Percentiles rank a stretch among this genome's conserved stretches.
Evolutionary conservation across 2,113 vertebrate genomes (phyloP).

Genomic region (Phylloscopus trochiloides): DNA sequence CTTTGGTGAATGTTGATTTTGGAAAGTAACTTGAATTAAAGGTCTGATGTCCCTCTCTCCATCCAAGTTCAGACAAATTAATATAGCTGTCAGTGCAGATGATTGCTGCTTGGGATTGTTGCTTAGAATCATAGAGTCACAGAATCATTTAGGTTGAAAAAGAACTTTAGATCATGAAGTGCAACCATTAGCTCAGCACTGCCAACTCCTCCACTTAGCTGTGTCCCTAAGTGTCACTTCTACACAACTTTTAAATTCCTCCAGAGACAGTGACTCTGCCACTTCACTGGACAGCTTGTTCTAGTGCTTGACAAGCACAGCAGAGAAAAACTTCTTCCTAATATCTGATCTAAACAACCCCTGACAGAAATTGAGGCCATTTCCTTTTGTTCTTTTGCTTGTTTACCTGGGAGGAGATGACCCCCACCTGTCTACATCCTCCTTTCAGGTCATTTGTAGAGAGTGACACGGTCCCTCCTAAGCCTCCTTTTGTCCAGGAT

Average conservation of each 20-base stretch:
- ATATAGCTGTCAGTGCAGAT: not conserved
- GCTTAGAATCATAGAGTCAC: not conserved
- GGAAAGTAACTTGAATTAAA: not conserved
- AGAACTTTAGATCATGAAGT: not conserved
- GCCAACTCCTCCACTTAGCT: not conserved
- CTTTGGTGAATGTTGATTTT: constrained; percentile 15
- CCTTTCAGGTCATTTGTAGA: not conserved
- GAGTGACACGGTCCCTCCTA: not conserved
- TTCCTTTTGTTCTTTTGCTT: not conserved
- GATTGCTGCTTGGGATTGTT: not conserved
- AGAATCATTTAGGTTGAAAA: not conserved
- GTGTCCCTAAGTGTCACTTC: not conserved
- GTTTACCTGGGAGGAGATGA: not conserved
- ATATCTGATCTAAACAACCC: not conserved
- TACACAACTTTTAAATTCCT: not conserved
- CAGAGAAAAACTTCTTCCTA: not conserved
- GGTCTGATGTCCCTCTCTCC: not conserved
- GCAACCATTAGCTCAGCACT: not conserved
- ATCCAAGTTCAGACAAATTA: not conserved
- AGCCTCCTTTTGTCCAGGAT: not conserved
- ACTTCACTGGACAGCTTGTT: not conserved
- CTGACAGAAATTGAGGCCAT: not conserved
- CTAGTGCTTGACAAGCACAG: not conserved
- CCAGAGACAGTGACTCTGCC: not conserved
- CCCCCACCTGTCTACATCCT: not conserved